A percentile compares a stretch with the other conserved stretches of the same genome.
phyloP scores from a whole-genome alignment of 2,113 vertebrate species.

The Baryphthengus martii region DNA sequence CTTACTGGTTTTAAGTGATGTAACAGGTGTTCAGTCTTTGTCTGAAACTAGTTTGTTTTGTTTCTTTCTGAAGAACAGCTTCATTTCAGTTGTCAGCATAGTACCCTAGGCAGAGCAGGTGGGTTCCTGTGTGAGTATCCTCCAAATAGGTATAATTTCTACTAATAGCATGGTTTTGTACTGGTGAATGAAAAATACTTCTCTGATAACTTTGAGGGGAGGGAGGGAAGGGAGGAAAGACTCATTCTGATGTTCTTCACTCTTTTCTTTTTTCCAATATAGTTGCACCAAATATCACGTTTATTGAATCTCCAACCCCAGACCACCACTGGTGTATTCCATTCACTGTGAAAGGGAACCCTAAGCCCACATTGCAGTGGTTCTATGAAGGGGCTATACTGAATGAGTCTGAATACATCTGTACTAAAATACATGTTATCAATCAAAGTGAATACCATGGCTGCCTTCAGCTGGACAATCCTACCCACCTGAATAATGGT shows the following conservation, averaged over 20 bases:
- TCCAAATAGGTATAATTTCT: background rate
- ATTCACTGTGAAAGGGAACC: slow-evolving; percentile 94
- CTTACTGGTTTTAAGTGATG: background rate
- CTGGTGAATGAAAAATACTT: background rate
- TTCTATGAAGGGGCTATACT: slow-evolving; percentile 77
- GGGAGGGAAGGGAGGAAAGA: background rate
- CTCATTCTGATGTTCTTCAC: slow-evolving; percentile 59
- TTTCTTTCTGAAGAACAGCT: background rate
- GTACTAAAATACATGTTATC: slow-evolving; percentile 88
- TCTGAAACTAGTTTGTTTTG: background rate
- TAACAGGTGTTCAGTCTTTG: background rate
- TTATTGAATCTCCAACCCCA: slow-evolving; percentile 86
- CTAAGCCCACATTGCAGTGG: slow-evolving; percentile 85
- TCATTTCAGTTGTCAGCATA: background rate
- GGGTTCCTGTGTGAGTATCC: background rate
- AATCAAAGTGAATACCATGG: slow-evolving; percentile 93
- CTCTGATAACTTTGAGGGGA: background rate
- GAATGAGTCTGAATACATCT: slow-evolving; percentile 86
- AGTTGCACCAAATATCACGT: slow-evolving; percentile 93
- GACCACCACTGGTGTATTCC: slow-evolving; percentile 99
- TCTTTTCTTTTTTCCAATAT: slow-evolving; percentile 71
- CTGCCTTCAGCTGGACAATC: slow-evolving; percentile 93
- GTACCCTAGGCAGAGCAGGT: background rate
- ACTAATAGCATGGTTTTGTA: background rate
- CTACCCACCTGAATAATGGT: slow-evolving; percentile 95